These are phyloP conservation scores for Argopecten irradians DNA, from an alignment of 1,140 invertebrate species.

Conservation along the genomic window DNA sequence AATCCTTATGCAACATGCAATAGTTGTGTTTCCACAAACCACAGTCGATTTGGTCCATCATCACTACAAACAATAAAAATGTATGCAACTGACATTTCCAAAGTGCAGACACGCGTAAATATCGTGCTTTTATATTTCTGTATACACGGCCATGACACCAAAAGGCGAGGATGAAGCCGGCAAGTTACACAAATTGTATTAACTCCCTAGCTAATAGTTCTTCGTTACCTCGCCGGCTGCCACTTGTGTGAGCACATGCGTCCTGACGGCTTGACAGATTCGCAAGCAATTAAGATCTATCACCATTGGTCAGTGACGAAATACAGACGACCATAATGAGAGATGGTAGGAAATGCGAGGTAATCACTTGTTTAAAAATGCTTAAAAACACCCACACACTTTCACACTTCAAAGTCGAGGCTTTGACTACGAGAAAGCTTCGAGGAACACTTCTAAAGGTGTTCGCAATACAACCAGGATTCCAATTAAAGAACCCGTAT, in stretches of 20 bases:
- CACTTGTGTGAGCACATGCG: not conserved
- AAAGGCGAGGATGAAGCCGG: not conserved
- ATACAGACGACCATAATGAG: not conserved
- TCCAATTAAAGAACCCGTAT: no score
- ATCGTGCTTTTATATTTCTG: not conserved
- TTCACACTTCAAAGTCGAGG: no score
- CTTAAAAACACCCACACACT: no score
- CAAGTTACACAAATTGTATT: not conserved
- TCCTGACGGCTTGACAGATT: not conserved
- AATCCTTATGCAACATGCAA: not conserved
- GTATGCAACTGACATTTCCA: not conserved
- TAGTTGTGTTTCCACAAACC: not conserved
- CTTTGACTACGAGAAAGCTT: no score
- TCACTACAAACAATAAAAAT: conserved; percentile 1
- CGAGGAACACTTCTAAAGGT: no score
- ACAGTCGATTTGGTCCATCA: not conserved
- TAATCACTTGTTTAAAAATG: not conserved
- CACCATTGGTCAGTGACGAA: not conserved
- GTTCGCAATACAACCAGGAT: no score
- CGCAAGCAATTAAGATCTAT: not conserved
- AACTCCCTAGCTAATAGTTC: not conserved
- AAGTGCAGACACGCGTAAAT: not conserved
- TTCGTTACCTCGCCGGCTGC: not conserved
- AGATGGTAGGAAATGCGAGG: not conserved
- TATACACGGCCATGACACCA: conserved; percentile 4